A percentile compares a stretch with the other conserved stretches of the same genome.
Evolutionary conservation across 2,113 vertebrate species (phyloP).

Genomic region (Osmerus mordax): DNA sequence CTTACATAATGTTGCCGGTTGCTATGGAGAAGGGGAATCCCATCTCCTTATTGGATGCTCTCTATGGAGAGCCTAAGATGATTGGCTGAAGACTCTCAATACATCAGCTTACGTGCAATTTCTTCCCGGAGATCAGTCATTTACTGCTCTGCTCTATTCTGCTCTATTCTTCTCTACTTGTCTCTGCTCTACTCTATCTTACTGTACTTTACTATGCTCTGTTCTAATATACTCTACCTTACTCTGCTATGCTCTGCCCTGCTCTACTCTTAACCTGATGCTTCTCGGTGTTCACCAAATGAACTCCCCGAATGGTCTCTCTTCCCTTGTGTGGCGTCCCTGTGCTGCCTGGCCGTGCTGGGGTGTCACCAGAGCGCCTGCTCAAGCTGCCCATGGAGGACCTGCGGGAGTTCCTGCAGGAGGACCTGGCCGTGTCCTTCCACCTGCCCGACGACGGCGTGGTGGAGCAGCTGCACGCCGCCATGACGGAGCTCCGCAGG

Average conservation of each 20-base stretch:
- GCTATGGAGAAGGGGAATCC: slow-evolving; percentile 55
- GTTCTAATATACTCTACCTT: no score
- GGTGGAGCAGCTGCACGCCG: slow-evolving; percentile 76
- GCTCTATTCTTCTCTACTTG: not conserved
- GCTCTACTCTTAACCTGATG: no score
- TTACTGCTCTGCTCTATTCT: not conserved
- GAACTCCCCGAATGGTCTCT: not conserved
- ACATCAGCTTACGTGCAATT: not conserved
- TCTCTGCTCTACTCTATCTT: no score
- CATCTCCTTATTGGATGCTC: slow-evolving; percentile 51
- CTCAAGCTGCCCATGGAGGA: slow-evolving; percentile 80
- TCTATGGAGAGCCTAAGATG: not conserved
- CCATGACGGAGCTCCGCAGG: slow-evolving; percentile 77
- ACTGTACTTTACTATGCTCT: no score
- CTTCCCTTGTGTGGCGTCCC: not conserved
- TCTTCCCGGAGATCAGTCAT: not conserved
- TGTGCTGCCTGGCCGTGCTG: not conserved
- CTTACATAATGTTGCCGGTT: slow-evolving; percentile 61
- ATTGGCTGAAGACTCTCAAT: slow-evolving; percentile 32
- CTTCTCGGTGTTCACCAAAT: no score
- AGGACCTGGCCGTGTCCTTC: slow-evolving; percentile 73
- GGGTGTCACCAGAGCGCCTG: slow-evolving; percentile 69
- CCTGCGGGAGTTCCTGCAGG: slow-evolving; percentile 84
- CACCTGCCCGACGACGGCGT: slow-evolving; percentile 73
- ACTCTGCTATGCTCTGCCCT: no score